These are phyloP conservation scores for Margarornis squamiger DNA, from an alignment of 2,797 vertebrate genomes.

Conservation along the genomic window DNA sequence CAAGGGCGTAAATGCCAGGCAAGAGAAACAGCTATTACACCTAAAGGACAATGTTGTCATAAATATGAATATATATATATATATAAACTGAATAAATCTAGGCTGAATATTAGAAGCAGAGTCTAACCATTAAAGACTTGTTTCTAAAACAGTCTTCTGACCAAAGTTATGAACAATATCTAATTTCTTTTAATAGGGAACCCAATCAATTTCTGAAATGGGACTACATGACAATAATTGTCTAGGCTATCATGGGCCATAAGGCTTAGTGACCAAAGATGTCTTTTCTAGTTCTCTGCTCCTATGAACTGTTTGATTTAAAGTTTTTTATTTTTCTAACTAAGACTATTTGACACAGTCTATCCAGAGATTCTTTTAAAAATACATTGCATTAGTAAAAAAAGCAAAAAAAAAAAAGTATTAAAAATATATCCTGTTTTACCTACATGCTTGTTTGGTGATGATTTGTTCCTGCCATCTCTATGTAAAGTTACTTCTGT, in stretches of 20 bases:
- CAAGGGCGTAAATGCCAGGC: not conserved
- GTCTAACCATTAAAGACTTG: not conserved
- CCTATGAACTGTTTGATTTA: not conserved
- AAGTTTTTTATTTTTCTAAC: not conserved
- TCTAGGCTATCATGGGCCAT: not conserved
- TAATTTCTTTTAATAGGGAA: not conserved
- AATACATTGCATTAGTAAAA: not conserved
- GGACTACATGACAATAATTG: not conserved
- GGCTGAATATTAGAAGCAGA: not conserved
- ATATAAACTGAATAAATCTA: not conserved
- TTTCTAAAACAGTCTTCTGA: not conserved
- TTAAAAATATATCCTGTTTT: not conserved
- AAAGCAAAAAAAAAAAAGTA: not conserved
- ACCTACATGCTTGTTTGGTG: not conserved
- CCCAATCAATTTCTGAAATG: not conserved
- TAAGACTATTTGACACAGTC: not conserved
- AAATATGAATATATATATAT: not conserved
- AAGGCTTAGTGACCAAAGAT: not conserved
- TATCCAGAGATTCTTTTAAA: not conserved
- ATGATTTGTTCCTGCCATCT: not conserved
- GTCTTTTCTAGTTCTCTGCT: not conserved
- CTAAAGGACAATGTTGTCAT: not conserved
- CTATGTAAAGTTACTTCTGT: slow-evolving; percentile 2
- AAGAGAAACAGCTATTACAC: not conserved
- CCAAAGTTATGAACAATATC: not conserved